phyloP scores from a whole-genome alignment of 1,140 invertebrate species.

The Drosophila kepulauana region DNA sequence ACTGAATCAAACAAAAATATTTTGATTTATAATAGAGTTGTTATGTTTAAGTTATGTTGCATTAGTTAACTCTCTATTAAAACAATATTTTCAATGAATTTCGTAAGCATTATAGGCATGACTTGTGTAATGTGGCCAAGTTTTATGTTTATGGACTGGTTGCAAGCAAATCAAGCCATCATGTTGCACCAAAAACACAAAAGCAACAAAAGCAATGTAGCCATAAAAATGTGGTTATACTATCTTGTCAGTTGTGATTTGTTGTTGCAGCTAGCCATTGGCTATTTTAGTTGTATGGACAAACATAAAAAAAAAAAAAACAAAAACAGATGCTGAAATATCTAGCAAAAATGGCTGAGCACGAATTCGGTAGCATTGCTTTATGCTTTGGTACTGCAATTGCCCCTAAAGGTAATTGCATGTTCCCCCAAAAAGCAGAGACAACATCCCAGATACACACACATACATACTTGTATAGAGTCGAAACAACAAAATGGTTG shows the following conservation, averaged over 20 bases:
- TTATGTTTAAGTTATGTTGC: no score
- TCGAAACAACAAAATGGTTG: slow-evolving; percentile 52
- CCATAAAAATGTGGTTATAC: slow-evolving; percentile 47
- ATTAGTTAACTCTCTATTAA: background rate
- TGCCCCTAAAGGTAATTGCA: slow-evolving; percentile 59
- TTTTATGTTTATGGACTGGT: slow-evolving; percentile 6
- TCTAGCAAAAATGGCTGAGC: slow-evolving; percentile 45
- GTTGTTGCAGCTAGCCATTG: slow-evolving; percentile 8
- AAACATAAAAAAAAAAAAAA: background rate
- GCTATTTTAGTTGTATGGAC: slow-evolving; percentile 2
- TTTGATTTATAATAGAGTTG: no score
- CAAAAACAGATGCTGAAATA: slow-evolving; percentile 37
- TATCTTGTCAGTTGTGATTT: slow-evolving; percentile 30
- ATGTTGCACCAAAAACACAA: slow-evolving; percentile 23
- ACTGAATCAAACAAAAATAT: no score
- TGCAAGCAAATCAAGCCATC: slow-evolving; percentile 47
- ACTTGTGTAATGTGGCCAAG: slow-evolving; percentile 12
- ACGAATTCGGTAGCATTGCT: slow-evolving; percentile 25
- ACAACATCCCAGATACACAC: slow-evolving; percentile 5
- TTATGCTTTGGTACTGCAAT: slow-evolving; percentile 23
- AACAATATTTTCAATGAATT: background rate
- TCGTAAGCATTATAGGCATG: slow-evolving; percentile 10
- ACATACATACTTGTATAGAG: background rate
- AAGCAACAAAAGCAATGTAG: slow-evolving; percentile 1
- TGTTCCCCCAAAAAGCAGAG: slow-evolving; percentile 31